Percentiles rank a stretch among this genome's conserved stretches.
Conservation (phyloP, 2,113 vertebrate genomes). For the Ondatra zibethicus region DNA sequence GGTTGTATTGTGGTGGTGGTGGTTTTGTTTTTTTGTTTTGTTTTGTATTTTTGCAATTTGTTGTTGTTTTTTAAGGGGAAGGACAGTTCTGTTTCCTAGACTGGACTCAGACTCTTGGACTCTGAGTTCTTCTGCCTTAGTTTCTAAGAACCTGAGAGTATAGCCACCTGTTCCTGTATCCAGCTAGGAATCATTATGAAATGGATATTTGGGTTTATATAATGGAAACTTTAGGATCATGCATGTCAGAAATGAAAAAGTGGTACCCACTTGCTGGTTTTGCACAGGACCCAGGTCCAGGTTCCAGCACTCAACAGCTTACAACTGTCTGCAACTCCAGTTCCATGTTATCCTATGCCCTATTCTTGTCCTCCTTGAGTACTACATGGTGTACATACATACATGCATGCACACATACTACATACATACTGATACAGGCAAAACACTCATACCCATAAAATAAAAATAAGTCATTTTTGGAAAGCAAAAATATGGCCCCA, state of each 20-base stretch:
- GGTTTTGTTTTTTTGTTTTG: neutral
- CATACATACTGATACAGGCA: too few relatives aligned
- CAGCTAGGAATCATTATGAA: neutral
- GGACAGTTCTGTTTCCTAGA: neutral
- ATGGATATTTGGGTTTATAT: conserved; percentile 6
- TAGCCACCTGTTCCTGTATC: neutral
- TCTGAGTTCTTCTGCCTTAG: neutral
- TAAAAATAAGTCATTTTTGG: neutral
- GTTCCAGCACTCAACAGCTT: neutral
- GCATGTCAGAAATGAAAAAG: neutral
- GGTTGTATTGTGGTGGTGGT: neutral
- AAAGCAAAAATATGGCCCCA: neutral
- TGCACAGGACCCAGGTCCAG: neutral
- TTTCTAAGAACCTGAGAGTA: neutral
- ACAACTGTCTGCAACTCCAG: neutral
- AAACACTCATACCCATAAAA: neutral
- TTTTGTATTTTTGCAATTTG: too few relatives aligned
- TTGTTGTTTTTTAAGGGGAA: too few relatives aligned
- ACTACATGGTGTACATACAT: neutral
- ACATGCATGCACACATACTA: neutral
- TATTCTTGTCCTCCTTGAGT: neutral
- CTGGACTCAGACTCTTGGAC: neutral
- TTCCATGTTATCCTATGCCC: neutral
- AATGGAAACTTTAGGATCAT: conserved; percentile 26
- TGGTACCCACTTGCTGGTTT: too few relatives aligned